Evolutionary conservation across 2,113 vertebrate genomes (phyloP), one percentile per base, ranked within the genome.

Genomic region (Chelonoidis abingdonii): DNA sequence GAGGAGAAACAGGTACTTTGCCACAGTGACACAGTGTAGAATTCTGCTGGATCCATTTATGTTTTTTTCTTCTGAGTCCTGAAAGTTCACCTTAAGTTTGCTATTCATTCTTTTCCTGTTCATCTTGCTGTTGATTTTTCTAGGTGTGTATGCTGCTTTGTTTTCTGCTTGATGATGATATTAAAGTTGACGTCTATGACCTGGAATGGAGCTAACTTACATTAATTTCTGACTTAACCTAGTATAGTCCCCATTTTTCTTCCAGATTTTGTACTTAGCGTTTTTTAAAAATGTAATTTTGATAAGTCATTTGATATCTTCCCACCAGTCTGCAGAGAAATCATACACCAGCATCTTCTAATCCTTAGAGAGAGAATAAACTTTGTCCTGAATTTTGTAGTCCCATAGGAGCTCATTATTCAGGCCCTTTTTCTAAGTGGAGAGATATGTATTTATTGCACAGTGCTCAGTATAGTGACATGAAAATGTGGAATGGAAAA

Each of bases 61-160:
- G 59, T 62, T 62, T 29, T 62, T 27, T 62, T 31, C 53, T 31
- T 62, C 29, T 62, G 29, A 62, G n/a, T 72, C 35, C 21, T 79
- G 81, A 91, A 96, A 94, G 78, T 91, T 89, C 62, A 21, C 94
- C 84, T 87, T 79, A 89, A 84, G 59, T 93, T 96, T 84, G 35
- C 31, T 95, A 35, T 94, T 94, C 95, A 89, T 96, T 95, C 81
- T 78, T 79, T 50, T 95, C 53, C 8, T 17, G 59, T 88, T 94
- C 78, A 69, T 85, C 76, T 50, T 86, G 56, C 84, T 56, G 4
- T 25, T 90, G 89, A 92, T 87, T 72, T 72, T 59, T 89, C 94
- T 95, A 95, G 27, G 4, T 86, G 92, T 92, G 89, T 29, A 50
- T 84, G 19, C 17, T 72, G n/a, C 35, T n/a, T 38, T 38, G 22